Evolutionary conservation across 2,113 vertebrate species (phyloP).

Genomic region (Mormoops blainvillei): DNA sequence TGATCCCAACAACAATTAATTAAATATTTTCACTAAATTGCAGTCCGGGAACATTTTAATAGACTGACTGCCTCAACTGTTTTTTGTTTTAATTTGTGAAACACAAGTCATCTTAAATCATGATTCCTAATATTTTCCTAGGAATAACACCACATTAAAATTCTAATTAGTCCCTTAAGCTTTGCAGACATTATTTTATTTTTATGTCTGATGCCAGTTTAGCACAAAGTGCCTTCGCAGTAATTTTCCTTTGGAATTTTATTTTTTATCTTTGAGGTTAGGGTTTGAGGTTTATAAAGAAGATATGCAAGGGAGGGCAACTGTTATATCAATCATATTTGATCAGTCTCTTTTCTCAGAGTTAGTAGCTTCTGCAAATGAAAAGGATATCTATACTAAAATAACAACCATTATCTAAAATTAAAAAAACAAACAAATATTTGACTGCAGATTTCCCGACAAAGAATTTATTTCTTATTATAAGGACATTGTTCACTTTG

Average conservation of each 20-base stretch:
- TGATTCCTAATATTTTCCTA: constrained; percentile 73
- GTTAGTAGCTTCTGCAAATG: constrained; percentile 24
- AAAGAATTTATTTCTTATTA: constrained; percentile 42
- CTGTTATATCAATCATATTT: constrained; percentile 63
- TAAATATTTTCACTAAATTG: constrained; percentile 68
- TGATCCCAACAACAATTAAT: constrained; percentile 56
- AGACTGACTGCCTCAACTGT: constrained; percentile 7
- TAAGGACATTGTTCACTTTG: neutral
- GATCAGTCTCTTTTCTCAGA: constrained; percentile 35
- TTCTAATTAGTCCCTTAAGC: constrained; percentile 69
- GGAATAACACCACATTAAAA: constrained; percentile 70
- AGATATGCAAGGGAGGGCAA: neutral
- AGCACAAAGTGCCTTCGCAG: constrained; percentile 63
- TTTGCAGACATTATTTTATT: constrained; percentile 67
- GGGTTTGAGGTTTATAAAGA: constrained; percentile 66
- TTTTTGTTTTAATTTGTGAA: constrained; percentile 71
- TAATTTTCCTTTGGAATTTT: constrained; percentile 67
- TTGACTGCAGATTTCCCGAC: constrained; percentile 4
- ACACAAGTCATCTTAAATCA: constrained; percentile 58
- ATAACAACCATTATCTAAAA: constrained; percentile 13
- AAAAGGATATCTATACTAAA: constrained; percentile 37
- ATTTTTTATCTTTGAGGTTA: constrained; percentile 64
- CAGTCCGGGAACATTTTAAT: constrained; percentile 47
- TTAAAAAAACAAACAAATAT: neutral
- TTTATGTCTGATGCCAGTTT: constrained; percentile 61